Conservation (phyloP, 2,797 vertebrate species). For the Schizopygopsis malacanthus region DNA sequence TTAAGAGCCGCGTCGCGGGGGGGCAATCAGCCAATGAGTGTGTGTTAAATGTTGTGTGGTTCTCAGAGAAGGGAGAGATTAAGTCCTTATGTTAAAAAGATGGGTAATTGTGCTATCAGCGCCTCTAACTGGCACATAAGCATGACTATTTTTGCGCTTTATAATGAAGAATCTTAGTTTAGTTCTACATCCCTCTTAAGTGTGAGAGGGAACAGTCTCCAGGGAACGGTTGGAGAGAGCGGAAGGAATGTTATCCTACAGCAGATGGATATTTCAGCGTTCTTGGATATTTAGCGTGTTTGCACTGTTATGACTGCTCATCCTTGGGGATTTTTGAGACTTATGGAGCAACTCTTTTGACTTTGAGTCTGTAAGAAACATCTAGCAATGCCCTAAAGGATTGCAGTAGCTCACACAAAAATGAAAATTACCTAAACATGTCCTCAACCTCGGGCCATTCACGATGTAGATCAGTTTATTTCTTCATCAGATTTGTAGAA, state of each 20-base stretch:
- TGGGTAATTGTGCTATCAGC: conserved; percentile 39
- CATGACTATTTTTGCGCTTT: conserved; percentile 28
- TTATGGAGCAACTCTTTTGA: not conserved
- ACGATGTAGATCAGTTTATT: not conserved
- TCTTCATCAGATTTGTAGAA: not conserved
- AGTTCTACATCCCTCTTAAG: not conserved
- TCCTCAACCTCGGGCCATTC: not conserved
- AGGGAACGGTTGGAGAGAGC: not conserved
- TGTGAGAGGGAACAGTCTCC: not conserved
- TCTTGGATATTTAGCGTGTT: not conserved
- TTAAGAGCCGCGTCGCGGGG: conserved; percentile 1
- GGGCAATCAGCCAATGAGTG: conserved; percentile 28
- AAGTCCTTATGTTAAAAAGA: conserved; percentile 28
- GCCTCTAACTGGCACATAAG: conserved; percentile 37
- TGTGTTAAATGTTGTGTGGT: conserved; percentile 32
- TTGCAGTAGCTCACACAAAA: not conserved
- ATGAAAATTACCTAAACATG: not conserved
- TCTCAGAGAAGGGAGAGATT: conserved; percentile 25
- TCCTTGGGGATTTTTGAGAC: not conserved
- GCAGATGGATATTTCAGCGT: not conserved
- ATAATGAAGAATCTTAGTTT: conserved; percentile 28
- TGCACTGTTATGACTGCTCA: not conserved
- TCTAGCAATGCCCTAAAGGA: not conserved
- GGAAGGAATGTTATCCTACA: conserved; percentile 4
- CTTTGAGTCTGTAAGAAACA: not conserved